These are phyloP conservation scores for Aleiodes testaceus DNA, from an alignment of 2,888 invertebrate species.

Conservation along the genomic window DNA sequence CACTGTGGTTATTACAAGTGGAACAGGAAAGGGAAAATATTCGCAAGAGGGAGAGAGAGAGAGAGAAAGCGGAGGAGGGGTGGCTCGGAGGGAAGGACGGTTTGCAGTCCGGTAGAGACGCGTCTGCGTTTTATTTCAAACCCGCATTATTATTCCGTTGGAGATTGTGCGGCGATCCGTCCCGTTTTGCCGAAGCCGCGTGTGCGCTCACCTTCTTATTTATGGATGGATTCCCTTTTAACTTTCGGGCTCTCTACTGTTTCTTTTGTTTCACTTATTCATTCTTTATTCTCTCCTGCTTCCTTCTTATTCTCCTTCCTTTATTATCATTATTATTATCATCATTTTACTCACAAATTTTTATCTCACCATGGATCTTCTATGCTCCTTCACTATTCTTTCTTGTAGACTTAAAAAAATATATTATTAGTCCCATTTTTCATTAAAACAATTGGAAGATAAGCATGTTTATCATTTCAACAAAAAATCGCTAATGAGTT, in stretches of 20 bases:
- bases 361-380: slow-evolving; percentile 3
- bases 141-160: slow-evolving; percentile 73
- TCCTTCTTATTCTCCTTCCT: slow-evolving; percentile 9
- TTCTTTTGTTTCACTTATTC: slow-evolving; percentile 36
- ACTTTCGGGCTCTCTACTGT: slow-evolving; percentile 60
- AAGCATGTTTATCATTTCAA: no score
- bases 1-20: slow-evolving; percentile 40
- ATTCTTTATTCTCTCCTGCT: slow-evolving; percentile 41
- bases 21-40: slow-evolving; percentile 31
- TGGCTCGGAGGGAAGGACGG: slow-evolving; percentile 43
- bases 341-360: background rate
- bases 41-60: slow-evolving; percentile 30
- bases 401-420: no score
- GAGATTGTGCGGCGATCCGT: slow-evolving; percentile 71
- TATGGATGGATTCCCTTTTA: slow-evolving; percentile 72
- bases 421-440: no score
- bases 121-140: slow-evolving; percentile 68
- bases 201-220: slow-evolving; percentile 59
- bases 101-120: slow-evolving; percentile 50
- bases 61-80: slow-evolving; percentile 47
- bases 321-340: background rate
- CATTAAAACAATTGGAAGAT: no score
- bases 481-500: no score
- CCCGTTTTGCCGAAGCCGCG: slow-evolving; percentile 43
- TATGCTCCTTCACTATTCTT: no score